Conservation (phyloP, 1,140 invertebrate genomes). For the Drosophila malerkotliana region DNA sequence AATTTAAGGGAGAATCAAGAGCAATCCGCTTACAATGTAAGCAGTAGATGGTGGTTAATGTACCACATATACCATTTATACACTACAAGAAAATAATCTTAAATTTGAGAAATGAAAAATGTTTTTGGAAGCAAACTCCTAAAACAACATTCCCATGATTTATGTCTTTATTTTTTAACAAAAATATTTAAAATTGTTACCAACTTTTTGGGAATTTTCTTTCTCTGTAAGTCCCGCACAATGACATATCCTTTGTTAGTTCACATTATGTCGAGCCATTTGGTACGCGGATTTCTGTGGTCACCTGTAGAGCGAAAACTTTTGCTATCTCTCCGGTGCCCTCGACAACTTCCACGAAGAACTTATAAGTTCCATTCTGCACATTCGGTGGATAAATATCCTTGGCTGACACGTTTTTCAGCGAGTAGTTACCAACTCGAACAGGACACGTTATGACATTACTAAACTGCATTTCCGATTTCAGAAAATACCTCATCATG, state of each 20-base stretch:
- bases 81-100: neutral
- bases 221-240: constrained; percentile 43
- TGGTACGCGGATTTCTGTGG: constrained; percentile 24
- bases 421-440: constrained; percentile 44
- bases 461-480: constrained; percentile 25
- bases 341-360: constrained; percentile 60
- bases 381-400: constrained; percentile 41
- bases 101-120: too few species aligned
- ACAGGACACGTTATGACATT: constrained; percentile 47
- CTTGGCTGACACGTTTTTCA: constrained; percentile 32
- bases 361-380: constrained; percentile 57
- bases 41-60: constrained; percentile 12
- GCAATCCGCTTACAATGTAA: constrained; percentile 67
- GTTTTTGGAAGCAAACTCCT: too few species aligned
- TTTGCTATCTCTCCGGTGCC: constrained; percentile 57
- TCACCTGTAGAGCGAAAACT: constrained; percentile 67
- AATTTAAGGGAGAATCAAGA: constrained; percentile 19
- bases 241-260: constrained; percentile 59
- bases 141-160: too few species aligned
- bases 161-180: neutral
- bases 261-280: constrained; percentile 8
- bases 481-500: constrained; percentile 42
- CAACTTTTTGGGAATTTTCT: neutral
- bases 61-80: neutral
- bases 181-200: neutral